Evolutionary conservation across 37 sponge, comb jelly and placozoan species (phyloP), one percentile per base, ranked within the genome.

Genomic region (Oopsacas minuta): DNA sequence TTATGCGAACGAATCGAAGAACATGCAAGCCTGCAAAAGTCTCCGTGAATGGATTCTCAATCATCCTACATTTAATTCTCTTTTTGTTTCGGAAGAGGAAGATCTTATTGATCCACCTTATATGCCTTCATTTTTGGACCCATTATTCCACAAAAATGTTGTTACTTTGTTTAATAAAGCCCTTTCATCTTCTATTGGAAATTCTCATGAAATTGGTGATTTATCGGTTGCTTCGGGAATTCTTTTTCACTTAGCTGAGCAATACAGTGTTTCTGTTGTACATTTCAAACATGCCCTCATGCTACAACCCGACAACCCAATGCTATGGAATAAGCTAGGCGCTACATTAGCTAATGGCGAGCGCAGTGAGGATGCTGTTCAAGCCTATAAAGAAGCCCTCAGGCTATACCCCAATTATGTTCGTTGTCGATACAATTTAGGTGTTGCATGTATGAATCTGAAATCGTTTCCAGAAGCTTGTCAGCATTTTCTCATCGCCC

Each of bases 261-360:
- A 61, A 61, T 61, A 61, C 28, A 3, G 32, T 61, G 20, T 61
- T 25, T 61, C 75, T 32, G 30, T 61, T 25, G 22, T 5, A 3
- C 30, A n/a, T 61, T 61, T 61, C 28, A 10, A n/a, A 61, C 1
- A 23, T 82, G 83, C 39, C 17, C 83, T 38, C 36, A 37, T 23
- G 8, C 8, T 37, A 1, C 39, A 82, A 83, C 8, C 39, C 28
- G 75, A 61, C 28, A 61, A 61, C 22, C 75, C 94, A 23, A 90
- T 91, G 90, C 82, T 97, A 52, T 97, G 98, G 98, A 97, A 97
- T 81, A 91, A 94, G 49, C 87, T 97, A 23, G 98, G 98, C 37
- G 98, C 98, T 7, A 94, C 98, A 0, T 84, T 97, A 37, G 98
- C 98, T 1, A 97, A 97, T 84, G 69, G 90, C 20, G 87, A 88